These are phyloP conservation scores for Mustela nigripes DNA, from an alignment of 2,113 vertebrate genomes.

Conservation along the genomic window DNA sequence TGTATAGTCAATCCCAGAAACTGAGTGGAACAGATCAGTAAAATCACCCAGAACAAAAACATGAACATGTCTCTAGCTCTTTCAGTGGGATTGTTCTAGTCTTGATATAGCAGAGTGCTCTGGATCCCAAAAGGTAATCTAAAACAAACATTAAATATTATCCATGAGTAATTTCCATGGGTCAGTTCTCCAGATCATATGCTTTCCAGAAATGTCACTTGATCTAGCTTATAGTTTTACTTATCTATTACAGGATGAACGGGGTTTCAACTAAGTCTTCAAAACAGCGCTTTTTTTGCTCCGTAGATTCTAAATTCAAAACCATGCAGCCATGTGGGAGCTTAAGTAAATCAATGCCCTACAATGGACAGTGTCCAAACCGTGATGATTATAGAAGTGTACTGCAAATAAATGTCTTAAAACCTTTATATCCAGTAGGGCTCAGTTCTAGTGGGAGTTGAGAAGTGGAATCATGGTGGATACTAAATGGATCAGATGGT, in stretches of 20 bases:
- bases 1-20: not conserved
- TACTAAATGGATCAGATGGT: not conserved
- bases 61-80: not conserved
- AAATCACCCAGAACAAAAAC: not conserved
- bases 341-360: not conserved
- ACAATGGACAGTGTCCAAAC: not conserved
- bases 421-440: not conserved
- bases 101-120: not conserved
- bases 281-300: not conserved
- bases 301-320: not conserved
- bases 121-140: not conserved
- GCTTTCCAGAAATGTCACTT: constrained; percentile 6
- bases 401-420: not conserved
- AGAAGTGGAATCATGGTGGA: not conserved
- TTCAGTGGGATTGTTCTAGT: not conserved
- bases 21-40: not conserved
- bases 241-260: not conserved
- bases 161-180: constrained; percentile 8
- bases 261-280: not conserved
- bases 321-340: not conserved
- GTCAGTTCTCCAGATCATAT: not conserved
- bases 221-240: not conserved
- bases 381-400: not conserved
- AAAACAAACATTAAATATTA: not conserved
- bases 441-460: not conserved